A percentile compares a stretch with the other conserved stretches of the same genome.
Conservation (phyloP, 2,797 vertebrate genomes). For the Propithecus deckenii region DNA sequence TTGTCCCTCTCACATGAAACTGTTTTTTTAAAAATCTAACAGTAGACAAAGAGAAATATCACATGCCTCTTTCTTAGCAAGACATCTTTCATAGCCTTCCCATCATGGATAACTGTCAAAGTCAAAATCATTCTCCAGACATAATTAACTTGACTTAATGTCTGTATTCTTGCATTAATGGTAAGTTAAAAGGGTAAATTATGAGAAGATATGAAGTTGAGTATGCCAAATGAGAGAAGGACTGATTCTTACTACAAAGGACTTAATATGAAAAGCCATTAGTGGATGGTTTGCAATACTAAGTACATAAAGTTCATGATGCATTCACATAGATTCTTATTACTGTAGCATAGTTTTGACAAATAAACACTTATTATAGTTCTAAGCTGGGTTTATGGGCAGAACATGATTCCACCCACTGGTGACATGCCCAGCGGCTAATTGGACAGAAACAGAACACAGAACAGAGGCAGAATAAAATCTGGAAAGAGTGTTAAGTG, state of each 20-base stretch:
- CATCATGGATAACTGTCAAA: not conserved
- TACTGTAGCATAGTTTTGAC: not conserved
- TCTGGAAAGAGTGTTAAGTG: not conserved
- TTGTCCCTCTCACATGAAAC: not conserved
- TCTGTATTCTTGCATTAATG: not conserved
- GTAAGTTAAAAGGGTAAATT: not conserved
- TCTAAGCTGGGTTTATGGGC: not conserved
- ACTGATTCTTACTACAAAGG: not conserved
- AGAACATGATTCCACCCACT: not conserved
- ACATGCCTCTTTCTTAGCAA: not conserved
- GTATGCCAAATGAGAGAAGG: not conserved
- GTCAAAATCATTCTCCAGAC: not conserved
- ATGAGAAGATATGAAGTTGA: not conserved
- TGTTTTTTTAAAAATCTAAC: not conserved
- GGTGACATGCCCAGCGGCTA: not conserved
- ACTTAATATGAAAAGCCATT: not conserved
- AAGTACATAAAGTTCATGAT: not conserved
- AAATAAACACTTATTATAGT: not conserved
- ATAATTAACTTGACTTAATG: not conserved
- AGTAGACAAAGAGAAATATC: not conserved
- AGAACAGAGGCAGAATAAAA: not conserved
- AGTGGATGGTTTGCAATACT: not conserved
- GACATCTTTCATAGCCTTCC: not conserved
- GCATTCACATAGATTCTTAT: not conserved
- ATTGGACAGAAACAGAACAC: not conserved